phyloP scores from a whole-genome alignment of 2,888 invertebrate species.

The Camponotus fellah region DNA sequence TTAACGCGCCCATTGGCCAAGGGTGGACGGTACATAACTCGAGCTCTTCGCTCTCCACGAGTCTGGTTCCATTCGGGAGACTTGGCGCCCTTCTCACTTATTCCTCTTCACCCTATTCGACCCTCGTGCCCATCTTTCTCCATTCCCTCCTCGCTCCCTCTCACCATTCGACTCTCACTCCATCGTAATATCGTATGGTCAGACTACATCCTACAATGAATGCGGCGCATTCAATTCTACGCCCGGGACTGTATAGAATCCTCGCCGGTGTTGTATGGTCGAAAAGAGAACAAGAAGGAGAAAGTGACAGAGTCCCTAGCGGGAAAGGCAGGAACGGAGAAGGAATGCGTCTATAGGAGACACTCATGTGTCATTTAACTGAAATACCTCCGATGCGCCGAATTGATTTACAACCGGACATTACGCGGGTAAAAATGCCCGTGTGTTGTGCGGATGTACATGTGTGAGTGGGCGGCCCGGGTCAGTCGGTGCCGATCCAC shows the following conservation, averaged over 20 bases:
- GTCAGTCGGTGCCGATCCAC: constrained; percentile 71
- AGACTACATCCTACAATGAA: constrained; percentile 84
- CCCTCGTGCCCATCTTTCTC: constrained; percentile 69
- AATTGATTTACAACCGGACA: constrained; percentile 83
- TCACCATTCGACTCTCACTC: constrained; percentile 55
- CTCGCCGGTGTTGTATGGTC: constrained; percentile 60
- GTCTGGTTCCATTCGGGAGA: constrained; percentile 74
- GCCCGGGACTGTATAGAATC: constrained; percentile 66
- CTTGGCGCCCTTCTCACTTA: constrained; percentile 74
- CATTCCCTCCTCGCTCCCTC: constrained; percentile 37
- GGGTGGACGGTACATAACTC: constrained; percentile 77
- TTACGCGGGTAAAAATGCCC: constrained; percentile 48
- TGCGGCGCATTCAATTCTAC: constrained; percentile 82
- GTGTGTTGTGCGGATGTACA: not conserved
- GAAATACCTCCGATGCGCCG: constrained; percentile 84
- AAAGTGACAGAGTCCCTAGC: constrained; percentile 22
- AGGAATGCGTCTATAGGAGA: constrained; percentile 62
- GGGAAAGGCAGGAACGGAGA: constrained; percentile 39
- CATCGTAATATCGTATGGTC: constrained; percentile 83
- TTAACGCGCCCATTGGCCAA: constrained; percentile 77
- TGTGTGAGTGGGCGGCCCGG: constrained; percentile 38
- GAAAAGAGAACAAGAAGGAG: constrained; percentile 44
- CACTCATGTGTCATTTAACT: constrained; percentile 84
- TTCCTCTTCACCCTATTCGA: constrained; percentile 74
- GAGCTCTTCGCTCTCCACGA: constrained; percentile 63